These are phyloP conservation scores for Caenorhabditis plicata DNA, from an alignment of 2,888 invertebrate species.

Conservation along the genomic window DNA sequence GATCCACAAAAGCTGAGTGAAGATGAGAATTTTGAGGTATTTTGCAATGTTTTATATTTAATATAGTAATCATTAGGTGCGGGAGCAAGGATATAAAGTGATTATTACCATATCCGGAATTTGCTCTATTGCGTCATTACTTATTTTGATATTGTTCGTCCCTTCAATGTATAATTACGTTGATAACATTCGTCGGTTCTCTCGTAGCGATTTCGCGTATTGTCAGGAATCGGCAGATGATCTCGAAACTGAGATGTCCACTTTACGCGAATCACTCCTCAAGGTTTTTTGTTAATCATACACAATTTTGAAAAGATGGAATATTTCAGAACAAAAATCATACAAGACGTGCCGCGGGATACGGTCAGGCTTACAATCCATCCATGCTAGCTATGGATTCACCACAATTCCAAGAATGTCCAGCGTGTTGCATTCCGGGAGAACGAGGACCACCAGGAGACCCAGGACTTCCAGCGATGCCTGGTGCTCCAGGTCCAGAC, in stretches of 20 bases:
- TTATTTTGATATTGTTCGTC: constrained; percentile 56
- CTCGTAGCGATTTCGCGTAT: constrained; percentile 56
- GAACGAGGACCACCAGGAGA: constrained; percentile 54
- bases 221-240: constrained; percentile 58
- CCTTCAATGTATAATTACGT: constrained; percentile 64
- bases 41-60: no score
- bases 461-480: constrained; percentile 60
- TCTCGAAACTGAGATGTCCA: constrained; percentile 56
- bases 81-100: constrained; percentile 40
- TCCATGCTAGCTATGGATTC: constrained; percentile 54
- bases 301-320: no score
- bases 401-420: constrained; percentile 65
- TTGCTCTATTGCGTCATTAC: constrained; percentile 53
- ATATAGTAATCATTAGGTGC: no score
- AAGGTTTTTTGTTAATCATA: no score
- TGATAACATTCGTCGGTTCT: constrained; percentile 58
- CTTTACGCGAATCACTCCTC: constrained; percentile 33
- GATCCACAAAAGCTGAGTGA: no score
- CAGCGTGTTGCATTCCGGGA: constrained; percentile 64
- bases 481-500: constrained; percentile 59
- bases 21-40: no score
- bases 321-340: constrained; percentile 25
- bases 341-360: constrained; percentile 37
- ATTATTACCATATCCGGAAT: constrained; percentile 53
- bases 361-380: constrained; percentile 57